phyloP scores from a whole-genome alignment of 23 tunicate species.

The Phallusia fumigata region DNA sequence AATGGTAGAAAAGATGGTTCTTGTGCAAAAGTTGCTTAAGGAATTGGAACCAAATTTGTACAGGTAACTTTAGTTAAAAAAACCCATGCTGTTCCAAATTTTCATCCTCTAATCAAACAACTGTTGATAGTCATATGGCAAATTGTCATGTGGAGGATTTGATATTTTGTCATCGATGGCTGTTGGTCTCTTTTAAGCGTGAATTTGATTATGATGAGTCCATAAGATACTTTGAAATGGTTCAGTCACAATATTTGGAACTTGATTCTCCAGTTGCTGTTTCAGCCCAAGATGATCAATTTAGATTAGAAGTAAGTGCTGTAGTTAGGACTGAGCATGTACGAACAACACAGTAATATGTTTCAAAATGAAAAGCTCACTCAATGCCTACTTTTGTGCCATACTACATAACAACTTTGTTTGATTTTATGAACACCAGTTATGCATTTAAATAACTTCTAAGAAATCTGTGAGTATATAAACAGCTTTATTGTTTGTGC shows the following conservation, averaged over 20 bases:
- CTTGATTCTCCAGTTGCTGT: conserved; percentile 44
- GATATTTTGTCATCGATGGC: conserved; percentile 60
- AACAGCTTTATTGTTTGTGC: no score
- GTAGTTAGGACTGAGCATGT: not conserved
- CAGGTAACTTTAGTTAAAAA: conserved; percentile 22
- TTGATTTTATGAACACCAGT: no score
- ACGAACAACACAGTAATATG: no score
- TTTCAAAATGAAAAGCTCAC: not conserved
- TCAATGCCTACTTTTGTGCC: no score
- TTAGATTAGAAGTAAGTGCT: conserved; percentile 31
- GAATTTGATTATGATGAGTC: conserved; percentile 69
- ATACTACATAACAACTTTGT: no score
- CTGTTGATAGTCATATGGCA: conserved; percentile 30
- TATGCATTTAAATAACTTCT: no score
- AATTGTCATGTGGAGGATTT: conserved; percentile 30
- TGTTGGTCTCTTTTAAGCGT: conserved; percentile 58
- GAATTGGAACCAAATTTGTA: conserved; percentile 60
- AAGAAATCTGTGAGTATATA: no score
- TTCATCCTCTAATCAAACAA: not conserved
- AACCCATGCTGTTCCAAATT: not conserved
- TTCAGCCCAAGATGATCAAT: conserved; percentile 37
- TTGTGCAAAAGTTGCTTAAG: conserved; percentile 28
- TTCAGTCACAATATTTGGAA: conserved; percentile 46
- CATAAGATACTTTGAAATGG: conserved; percentile 60
- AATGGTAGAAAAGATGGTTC: conserved; percentile 51